Evolutionary conservation across 2,888 invertebrate genomes (phyloP).

Genomic region (Ernsta delagoae): DNA sequence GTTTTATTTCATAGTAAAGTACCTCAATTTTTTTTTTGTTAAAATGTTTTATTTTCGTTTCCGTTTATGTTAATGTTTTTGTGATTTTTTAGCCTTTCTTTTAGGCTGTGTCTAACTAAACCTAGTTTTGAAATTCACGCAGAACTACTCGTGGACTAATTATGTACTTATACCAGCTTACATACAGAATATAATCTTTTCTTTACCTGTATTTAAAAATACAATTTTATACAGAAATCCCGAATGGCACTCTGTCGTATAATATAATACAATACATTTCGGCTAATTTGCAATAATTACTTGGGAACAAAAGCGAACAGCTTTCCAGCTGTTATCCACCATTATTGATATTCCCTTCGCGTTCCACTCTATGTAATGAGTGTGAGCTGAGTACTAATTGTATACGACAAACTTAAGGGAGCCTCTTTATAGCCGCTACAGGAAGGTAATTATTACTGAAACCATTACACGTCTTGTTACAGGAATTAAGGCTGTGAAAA

Average conservation of each 20-base stretch:
- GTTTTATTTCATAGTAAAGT: too few species aligned
- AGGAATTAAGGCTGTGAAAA: not conserved
- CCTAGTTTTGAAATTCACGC: too few species aligned
- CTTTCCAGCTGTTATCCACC: not conserved
- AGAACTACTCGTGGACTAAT: too few species aligned
- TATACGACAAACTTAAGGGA: not conserved
- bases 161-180: too few species aligned
- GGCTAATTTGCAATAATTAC: not conserved
- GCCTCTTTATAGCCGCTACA: constrained; percentile 1
- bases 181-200: too few species aligned
- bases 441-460: constrained; percentile 1
- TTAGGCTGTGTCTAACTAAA: too few species aligned
- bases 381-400: constrained; percentile 2
- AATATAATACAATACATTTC: not conserved
- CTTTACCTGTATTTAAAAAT: not conserved
- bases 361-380: constrained; percentile 5
- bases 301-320: not conserved
- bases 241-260: not conserved
- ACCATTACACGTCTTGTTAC: not conserved
- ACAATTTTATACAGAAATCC: not conserved
- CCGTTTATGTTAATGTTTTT: too few species aligned
- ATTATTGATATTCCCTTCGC: constrained; percentile 1
- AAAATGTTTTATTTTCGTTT: too few species aligned
- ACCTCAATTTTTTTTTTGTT: too few species aligned
- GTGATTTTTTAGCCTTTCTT: too few species aligned